Percentiles rank a stretch among this genome's conserved stretches.
Conservation (phyloP, 2,797 vertebrate genomes). For the Okamejei kenojei region DNA sequence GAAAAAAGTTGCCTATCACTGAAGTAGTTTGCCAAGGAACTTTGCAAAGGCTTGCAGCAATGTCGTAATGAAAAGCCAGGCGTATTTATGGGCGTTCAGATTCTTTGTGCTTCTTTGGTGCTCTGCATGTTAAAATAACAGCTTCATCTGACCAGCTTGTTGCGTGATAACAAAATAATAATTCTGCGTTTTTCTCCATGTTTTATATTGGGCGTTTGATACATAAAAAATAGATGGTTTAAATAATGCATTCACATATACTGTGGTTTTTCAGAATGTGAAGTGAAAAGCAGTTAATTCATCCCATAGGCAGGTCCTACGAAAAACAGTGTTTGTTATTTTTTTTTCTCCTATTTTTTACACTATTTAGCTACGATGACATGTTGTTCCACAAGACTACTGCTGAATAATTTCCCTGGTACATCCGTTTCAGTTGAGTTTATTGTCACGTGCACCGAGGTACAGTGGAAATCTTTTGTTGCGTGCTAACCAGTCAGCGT, state of each 20-base stretch:
- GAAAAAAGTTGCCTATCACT: too few species aligned
- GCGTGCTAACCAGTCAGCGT: too few species aligned
- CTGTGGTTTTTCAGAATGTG: background rate
- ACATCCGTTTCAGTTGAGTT: background rate
- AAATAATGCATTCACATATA: constrained; percentile 12
- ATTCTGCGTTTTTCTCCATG: background rate
- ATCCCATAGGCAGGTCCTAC: background rate
- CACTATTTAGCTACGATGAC: background rate
- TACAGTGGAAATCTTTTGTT: too few species aligned
- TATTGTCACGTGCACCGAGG: too few species aligned
- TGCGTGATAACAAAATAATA: background rate
- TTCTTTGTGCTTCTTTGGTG: background rate
- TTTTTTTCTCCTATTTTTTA: background rate
- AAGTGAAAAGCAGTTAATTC: constrained; percentile 17
- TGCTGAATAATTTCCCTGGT: background rate
- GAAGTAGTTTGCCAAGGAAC: background rate
- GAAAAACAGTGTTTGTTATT: background rate
- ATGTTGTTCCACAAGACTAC: background rate
- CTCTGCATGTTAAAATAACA: background rate
- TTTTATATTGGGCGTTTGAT: background rate
- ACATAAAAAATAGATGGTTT: constrained; percentile 31
- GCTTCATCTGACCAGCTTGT: background rate
- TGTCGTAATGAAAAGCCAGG: background rate
- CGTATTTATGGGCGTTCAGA: background rate
- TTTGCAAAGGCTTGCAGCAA: background rate